Evolutionary conservation across 2,888 invertebrate genomes (phyloP), one percentile per base, ranked within the genome.

Genomic region (Isoperla grammatica): DNA sequence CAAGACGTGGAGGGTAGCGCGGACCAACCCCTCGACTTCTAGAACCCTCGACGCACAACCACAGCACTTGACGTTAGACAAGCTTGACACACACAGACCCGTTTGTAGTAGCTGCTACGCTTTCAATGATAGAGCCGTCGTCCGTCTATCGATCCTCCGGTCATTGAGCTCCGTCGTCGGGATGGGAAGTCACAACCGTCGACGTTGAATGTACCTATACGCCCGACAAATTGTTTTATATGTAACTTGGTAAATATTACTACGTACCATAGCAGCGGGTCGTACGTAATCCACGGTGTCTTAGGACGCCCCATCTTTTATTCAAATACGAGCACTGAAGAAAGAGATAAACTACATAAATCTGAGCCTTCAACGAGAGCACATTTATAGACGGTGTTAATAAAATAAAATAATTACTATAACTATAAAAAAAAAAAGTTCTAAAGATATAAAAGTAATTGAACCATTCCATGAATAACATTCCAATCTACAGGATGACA

Each of bases 1-100:
- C 83, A 86, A 68, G 85, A 85, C 69, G 76, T 85, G 70, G 90
- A 89, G 73, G 86, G 88, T 62, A 87, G 87, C 67, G 85, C 89
- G 71, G 85, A 89, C 76, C 85, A 84, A 76, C 85, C 87, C 64
- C 75, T 86, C 70, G 86, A 87, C 74, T 87, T 88, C 73, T 88
- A 85, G 79, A 68, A 15, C 35, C 22, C n/a, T n/a, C 15, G 8
- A 29, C 8, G 29, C 29, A 29, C 8, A 29, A 29, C 37, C 29
- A n/a, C 42, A 40, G 29, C 29, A 29, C 29, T 29, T 13, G 3
- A 40, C 42, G 29, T 4, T 29, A 40, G 42, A 40, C 42, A 12
- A 12, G 15, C 6, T 13, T 40, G 12, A 40, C n/a, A 40, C 42
- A 40, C 42, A 40, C n/a, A 40, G 11, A 13, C 15, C 4, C 4